These are phyloP conservation scores for Steinernema carpocapsae DNA, from an alignment of 2,888 invertebrate genomes.

Conservation along the genomic window DNA sequence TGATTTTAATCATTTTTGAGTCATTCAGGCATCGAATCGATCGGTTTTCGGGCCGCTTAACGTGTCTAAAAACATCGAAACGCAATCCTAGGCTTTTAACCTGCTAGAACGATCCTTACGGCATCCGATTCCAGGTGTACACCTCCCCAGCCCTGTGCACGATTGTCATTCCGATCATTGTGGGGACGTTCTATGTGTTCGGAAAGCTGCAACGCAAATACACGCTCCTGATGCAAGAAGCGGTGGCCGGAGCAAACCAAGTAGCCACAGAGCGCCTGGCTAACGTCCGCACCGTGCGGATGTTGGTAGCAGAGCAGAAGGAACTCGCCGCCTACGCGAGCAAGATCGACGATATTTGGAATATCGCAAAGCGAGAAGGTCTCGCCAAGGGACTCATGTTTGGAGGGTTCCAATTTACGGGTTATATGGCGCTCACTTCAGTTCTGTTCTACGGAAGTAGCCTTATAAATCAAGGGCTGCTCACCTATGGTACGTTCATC, in stretches of 20 bases:
- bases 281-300: conserved; percentile 89
- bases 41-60: too few species aligned
- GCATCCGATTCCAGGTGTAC: conserved; percentile 77
- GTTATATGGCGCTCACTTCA: conserved; percentile 64
- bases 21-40: too few species aligned
- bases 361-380: conserved; percentile 84
- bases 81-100: too few species aligned
- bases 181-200: conserved; percentile 78
- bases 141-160: conserved; percentile 87
- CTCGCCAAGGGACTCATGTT: conserved; percentile 86
- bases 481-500: conserved; percentile 60
- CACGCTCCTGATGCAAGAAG: conserved; percentile 78
- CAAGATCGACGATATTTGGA: conserved; percentile 78
- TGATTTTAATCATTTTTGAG: conserved; percentile 30
- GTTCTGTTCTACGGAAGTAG: conserved; percentile 67
- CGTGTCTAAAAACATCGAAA: too few species aligned
- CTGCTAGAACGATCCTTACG: too few species aligned
- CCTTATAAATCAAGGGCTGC: conserved; percentile 62
- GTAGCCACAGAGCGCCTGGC: conserved; percentile 77
- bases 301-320: conserved; percentile 83
- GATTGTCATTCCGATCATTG: conserved; percentile 87
- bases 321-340: conserved; percentile 78
- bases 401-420: conserved; percentile 73
- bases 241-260: conserved; percentile 75
- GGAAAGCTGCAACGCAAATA: conserved; percentile 82